Conservation (phyloP, 1,140 invertebrate species). For the Pogonus chalceus region DNA sequence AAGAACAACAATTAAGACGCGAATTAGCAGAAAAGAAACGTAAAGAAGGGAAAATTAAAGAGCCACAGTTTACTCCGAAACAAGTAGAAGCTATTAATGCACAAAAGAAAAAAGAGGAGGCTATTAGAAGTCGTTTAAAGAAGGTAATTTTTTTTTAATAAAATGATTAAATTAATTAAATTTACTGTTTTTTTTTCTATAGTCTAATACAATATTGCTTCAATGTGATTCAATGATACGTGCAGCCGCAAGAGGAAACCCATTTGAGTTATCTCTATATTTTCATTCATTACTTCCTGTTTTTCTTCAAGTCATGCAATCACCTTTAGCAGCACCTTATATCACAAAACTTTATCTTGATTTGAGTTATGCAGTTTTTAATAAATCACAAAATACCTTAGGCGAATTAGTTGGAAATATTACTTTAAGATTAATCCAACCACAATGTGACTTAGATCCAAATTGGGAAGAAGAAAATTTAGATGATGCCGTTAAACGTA, state of each 20-base stretch:
- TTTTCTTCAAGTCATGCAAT: conserved; percentile 52
- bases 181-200: conserved; percentile 21
- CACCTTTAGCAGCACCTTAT: conserved; percentile 56
- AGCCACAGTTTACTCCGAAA: conserved; percentile 67
- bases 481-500: conserved; percentile 45
- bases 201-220: conserved; percentile 52
- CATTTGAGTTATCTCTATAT: conserved; percentile 47
- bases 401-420: conserved; percentile 53
- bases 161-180: conserved; percentile 5
- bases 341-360: conserved; percentile 50
- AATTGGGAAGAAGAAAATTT: conserved; percentile 70
- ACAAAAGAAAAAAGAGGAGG: conserved; percentile 77
- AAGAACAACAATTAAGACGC: conserved; percentile 81
- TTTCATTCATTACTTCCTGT: conserved; percentile 51
- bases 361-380: conserved; percentile 43
- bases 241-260: conserved; percentile 50
- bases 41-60: conserved; percentile 70
- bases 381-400: conserved; percentile 36
- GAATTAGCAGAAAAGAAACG: conserved; percentile 86
- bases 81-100: conserved; percentile 86
- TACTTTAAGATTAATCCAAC: conserved; percentile 58
- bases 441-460: conserved; percentile 64
- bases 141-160: conserved; percentile 35
- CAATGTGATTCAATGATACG: conserved; percentile 52
- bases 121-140: conserved; percentile 56